Percentiles rank a stretch among this genome's conserved stretches.
Evolutionary conservation across 2,888 invertebrate genomes (phyloP).

Genomic region (Heliconius charithonia): DNA sequence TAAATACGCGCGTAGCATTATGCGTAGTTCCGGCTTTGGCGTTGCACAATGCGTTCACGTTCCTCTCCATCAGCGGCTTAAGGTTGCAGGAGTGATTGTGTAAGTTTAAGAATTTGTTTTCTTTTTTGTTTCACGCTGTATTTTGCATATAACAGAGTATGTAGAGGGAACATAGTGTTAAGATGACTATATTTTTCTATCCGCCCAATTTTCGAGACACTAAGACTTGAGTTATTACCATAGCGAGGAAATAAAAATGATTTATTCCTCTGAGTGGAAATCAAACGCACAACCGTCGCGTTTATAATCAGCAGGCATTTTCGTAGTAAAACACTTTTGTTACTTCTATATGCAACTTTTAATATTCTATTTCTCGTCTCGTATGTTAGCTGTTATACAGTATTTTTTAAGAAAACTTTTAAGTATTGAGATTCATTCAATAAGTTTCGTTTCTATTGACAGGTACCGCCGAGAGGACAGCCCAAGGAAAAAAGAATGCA

Average conservation of each 20-base stretch:
- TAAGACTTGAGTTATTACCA: background rate
- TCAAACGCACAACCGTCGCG: background rate
- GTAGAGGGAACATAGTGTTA: background rate
- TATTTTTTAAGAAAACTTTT: too few species aligned
- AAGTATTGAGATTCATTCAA: background rate
- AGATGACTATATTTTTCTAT: background rate
- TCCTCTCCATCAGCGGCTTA: conserved; percentile 92
- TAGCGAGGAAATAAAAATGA: background rate
- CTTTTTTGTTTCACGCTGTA: background rate
- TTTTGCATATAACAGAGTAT: background rate
- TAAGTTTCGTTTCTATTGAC: conserved; percentile 41
- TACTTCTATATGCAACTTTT: too few species aligned
- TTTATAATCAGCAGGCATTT: background rate
- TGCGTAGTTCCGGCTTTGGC: conserved; percentile 91
- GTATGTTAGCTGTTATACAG: too few species aligned
- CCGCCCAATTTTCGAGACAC: background rate
- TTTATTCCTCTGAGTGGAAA: background rate
- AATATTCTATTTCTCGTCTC: too few species aligned
- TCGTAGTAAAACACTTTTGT: background rate
- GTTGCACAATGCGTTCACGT: conserved; percentile 91
- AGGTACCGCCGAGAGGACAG: conserved; percentile 58
- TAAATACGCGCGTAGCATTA: conserved; percentile 84
- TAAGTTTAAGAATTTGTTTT: background rate
- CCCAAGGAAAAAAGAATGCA: conserved; percentile 64
- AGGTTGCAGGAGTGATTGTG: conserved; percentile 84